phyloP scores from a whole-genome alignment of 1,140 invertebrate genomes.

The Vanessa atalanta region DNA sequence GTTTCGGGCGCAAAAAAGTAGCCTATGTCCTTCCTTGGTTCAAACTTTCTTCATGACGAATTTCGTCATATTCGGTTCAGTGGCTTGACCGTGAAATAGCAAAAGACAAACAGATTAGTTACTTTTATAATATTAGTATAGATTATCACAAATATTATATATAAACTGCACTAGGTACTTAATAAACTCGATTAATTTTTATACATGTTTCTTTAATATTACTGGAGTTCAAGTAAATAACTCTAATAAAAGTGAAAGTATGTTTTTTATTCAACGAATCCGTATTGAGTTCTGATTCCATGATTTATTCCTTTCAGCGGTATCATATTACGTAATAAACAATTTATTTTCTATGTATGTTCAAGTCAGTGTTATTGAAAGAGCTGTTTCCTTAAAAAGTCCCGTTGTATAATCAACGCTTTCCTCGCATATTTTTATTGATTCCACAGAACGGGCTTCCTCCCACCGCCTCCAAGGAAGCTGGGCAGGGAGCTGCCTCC shows the following conservation, averaged over 20 bases:
- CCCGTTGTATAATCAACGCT: slow-evolving; percentile 78
- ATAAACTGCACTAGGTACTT: too few relatives aligned
- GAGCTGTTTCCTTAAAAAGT: slow-evolving; percentile 64
- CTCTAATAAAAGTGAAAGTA: background rate
- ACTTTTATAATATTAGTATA: too few relatives aligned
- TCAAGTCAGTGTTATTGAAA: slow-evolving; percentile 60
- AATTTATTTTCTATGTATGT: slow-evolving; percentile 33
- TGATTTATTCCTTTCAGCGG: slow-evolving; percentile 33
- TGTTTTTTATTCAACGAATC: slow-evolving; percentile 14
- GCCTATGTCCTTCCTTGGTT: too few relatives aligned
- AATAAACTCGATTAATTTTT: background rate
- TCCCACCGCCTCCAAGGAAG: slow-evolving; percentile 67
- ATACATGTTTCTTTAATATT: background rate
- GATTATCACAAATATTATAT: too few relatives aligned
- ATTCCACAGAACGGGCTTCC: slow-evolving; percentile 63
- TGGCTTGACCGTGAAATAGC: too few relatives aligned
- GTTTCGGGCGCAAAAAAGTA: too few relatives aligned
- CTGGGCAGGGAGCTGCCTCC: slow-evolving; percentile 74
- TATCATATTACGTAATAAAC: slow-evolving; percentile 36
- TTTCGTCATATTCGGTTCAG: too few relatives aligned
- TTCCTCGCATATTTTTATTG: slow-evolving; percentile 80
- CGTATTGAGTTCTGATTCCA: slow-evolving; percentile 1
- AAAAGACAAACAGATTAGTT: too few relatives aligned
- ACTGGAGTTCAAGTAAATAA: background rate
- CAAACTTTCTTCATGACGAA: too few relatives aligned